Evolutionary conservation across 2,113 vertebrate genomes (phyloP), one percentile per base, ranked within the genome.

Genomic region (Fulmarus glacialis): DNA sequence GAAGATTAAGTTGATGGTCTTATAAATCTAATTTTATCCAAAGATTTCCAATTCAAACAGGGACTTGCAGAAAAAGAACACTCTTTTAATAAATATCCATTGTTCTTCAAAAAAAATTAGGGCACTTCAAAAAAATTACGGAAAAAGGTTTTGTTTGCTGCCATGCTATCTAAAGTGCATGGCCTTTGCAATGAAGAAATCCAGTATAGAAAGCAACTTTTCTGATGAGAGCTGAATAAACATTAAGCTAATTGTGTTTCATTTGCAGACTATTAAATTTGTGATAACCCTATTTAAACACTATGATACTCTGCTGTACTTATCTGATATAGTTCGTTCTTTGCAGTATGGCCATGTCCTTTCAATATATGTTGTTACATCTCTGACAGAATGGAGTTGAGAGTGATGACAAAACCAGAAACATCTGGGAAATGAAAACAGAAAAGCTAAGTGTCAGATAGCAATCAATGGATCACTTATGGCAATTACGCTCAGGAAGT

Each of bases 401-500:
- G 93, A 79, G 75, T 53, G 62, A 55, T 66, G 82, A 68, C 77
- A 95, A 92, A 93, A 47, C 32, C 82, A 74, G 84, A 79, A 97
- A 90, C 77, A 88, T 93, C 90, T 97, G 94, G 93, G 96, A 75
- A 87, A 80, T 47, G 73, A 85, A 85, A 91, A 16, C 24, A 78
- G 86, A 68, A 79, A 52, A 68, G 86, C 66, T 29, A 73, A 93
- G 73, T 96, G 93, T 96, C 89, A 91, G 88, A 78, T 70, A 85
- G 78, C 94, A 93, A 97, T 97, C 96, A 93, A 82, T 70, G 50
- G 78, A 67, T 97, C 92, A 90, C 88, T 96, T 91, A 89, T 0
- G 12, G 71, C 91, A 94, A 94, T 97, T 96, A 90, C 32, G 59
- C 56, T 89, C 77, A 34, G 91, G 87, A 91, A 95, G 85, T 66